phyloP scores from a whole-genome alignment of 2,797 vertebrate genomes.

The Tragelaphus eurycerus region DNA sequence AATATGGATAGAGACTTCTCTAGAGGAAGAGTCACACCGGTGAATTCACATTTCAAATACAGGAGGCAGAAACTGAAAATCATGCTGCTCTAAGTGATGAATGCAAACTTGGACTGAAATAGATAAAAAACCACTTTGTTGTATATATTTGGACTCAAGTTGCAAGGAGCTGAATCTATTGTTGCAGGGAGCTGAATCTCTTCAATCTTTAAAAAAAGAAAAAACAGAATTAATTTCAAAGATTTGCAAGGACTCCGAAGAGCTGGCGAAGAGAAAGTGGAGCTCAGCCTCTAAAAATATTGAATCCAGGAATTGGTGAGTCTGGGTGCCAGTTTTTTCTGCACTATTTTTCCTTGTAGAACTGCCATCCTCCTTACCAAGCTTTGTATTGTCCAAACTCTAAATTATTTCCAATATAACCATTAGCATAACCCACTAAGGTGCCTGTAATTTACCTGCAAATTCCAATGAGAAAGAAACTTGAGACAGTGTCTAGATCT shows the following conservation, averaged over 20 bases:
- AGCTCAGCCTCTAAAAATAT: neutral
- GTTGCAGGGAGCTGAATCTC: neutral
- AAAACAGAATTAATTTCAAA: neutral
- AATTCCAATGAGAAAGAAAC: neutral
- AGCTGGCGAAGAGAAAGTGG: neutral
- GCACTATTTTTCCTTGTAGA: neutral
- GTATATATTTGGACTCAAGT: neutral
- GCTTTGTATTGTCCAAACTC: neutral
- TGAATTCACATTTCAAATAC: neutral
- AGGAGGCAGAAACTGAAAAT: neutral
- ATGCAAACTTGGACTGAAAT: neutral
- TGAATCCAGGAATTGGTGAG: neutral
- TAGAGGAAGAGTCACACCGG: rapidly evolving
- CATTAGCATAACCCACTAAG: neutral
- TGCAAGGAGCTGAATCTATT: neutral
- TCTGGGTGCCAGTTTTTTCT: neutral
- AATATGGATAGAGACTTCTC: neutral
- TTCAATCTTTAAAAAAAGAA: neutral
- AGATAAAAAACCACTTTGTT: neutral
- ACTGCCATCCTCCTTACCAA: neutral
- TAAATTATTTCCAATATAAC: neutral
- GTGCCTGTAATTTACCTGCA: neutral
- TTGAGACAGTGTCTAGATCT: neutral
- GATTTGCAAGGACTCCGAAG: neutral
- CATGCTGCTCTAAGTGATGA: neutral